phyloP scores from a whole-genome alignment of 2,797 vertebrate species.

The Mus minutoides region DNA sequence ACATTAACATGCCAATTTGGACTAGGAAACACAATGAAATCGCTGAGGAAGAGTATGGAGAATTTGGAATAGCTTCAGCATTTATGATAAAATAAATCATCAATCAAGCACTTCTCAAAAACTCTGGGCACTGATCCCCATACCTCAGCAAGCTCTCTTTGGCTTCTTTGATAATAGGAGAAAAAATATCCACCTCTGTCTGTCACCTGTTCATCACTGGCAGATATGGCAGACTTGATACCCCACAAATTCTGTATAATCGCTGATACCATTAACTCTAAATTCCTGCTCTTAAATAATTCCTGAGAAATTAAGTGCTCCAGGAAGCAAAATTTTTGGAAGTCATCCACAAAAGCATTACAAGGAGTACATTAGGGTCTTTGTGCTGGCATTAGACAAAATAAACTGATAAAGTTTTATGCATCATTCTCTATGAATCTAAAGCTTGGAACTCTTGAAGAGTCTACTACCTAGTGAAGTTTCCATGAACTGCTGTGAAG shows the following conservation, averaged over 20 bases:
- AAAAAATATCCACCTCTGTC: neutral
- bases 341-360: too few relatives aligned
- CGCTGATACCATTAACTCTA: neutral
- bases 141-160: neutral
- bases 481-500: neutral
- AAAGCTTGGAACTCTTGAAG: conserved; percentile 90
- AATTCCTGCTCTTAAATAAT: neutral
- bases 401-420: neutral
- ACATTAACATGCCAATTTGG: neutral
- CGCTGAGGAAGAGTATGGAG: neutral
- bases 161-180: neutral
- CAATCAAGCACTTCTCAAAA: neutral
- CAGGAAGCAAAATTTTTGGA: conserved; percentile 83
- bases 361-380: too few relatives aligned
- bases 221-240: neutral
- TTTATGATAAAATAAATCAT: too few relatives aligned
- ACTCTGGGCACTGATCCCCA: neutral
- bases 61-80: neutral
- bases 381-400: neutral
- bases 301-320: conserved; percentile 82
- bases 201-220: neutral
- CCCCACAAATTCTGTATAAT: conserved; percentile 71
- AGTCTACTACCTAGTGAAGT: conserved; percentile 88
- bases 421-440: conserved; percentile 94
- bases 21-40: neutral